These are phyloP conservation scores for Malurus cyaneus DNA, from an alignment of 2,113 vertebrate species.

Conservation along the genomic window DNA sequence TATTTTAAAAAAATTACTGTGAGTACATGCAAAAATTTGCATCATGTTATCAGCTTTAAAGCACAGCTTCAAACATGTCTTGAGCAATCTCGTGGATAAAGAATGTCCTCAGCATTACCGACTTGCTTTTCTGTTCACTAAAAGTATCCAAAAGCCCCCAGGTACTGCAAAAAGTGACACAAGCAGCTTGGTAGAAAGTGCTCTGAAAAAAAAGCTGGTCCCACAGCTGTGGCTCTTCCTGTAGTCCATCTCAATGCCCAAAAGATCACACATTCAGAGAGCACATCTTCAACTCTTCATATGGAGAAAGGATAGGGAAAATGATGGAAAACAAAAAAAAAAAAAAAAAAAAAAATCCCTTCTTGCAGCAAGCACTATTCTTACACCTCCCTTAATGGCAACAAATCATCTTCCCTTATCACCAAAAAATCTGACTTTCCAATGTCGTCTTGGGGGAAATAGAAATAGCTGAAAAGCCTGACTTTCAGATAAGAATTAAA, in stretches of 20 bases:
- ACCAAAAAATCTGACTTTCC: background rate
- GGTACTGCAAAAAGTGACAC: background rate
- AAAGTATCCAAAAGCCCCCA: background rate
- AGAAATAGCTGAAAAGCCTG: background rate
- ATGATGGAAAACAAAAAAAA: background rate
- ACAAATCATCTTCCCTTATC: background rate
- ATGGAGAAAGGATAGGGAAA: background rate
- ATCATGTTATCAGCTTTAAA: background rate
- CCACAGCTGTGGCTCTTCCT: background rate
- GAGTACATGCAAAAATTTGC: background rate
- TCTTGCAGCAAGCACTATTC: background rate
- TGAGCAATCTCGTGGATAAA: background rate
- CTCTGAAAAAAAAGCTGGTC: background rate
- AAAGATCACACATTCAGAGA: background rate
- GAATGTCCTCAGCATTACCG: background rate
- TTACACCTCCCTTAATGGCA: background rate
- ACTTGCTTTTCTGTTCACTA: background rate
- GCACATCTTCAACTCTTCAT: background rate
- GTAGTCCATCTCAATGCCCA: background rate
- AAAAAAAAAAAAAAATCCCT: background rate
- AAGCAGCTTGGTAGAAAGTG: background rate
- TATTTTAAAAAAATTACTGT: background rate
- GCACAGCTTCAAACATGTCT: background rate
- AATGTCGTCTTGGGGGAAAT: background rate
- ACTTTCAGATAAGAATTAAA: background rate